Evolutionary conservation across 2,113 vertebrate genomes (phyloP).

Genomic region (Scalopus aquaticus): DNA sequence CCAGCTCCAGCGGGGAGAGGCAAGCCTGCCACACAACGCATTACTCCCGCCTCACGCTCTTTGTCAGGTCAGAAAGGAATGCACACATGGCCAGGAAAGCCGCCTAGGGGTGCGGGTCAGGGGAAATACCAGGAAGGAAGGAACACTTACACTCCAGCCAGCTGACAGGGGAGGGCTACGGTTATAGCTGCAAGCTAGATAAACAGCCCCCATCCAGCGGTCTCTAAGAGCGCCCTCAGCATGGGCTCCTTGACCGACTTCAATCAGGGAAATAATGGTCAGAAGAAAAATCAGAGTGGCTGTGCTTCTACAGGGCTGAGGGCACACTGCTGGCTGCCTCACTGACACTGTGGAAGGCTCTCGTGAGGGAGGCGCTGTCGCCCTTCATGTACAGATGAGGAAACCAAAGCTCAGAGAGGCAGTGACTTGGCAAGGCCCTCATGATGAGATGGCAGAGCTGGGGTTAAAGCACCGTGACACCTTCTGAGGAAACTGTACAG

Average conservation of each 20-base stretch:
- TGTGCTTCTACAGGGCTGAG: slow-evolving; percentile 20
- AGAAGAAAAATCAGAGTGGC: slow-evolving; percentile 28
- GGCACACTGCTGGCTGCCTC: not conserved
- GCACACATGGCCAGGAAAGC: slow-evolving; percentile 6
- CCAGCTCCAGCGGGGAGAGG: not conserved
- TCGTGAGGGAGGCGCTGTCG: not conserved
- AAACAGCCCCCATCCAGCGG: not conserved
- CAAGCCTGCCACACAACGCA: not conserved
- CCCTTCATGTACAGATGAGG: not conserved
- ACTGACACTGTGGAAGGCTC: not conserved
- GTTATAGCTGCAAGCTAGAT: slow-evolving; percentile 3
- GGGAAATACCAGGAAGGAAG: not conserved
- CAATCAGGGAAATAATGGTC: not conserved
- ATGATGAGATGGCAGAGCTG: not conserved
- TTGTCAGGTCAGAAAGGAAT: slow-evolving; percentile 11
- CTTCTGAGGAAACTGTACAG: not conserved
- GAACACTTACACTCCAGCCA: slow-evolving; percentile 6
- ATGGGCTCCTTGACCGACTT: not conserved
- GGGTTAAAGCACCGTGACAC: not conserved
- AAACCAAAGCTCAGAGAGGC: slow-evolving; percentile 12
- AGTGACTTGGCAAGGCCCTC: not conserved
- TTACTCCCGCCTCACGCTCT: not conserved
- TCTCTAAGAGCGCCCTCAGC: not conserved
- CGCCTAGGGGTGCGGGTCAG: not conserved
- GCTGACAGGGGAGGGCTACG: not conserved